phyloP scores from a whole-genome alignment of 2,113 vertebrate genomes.

The Elephas maximus region DNA sequence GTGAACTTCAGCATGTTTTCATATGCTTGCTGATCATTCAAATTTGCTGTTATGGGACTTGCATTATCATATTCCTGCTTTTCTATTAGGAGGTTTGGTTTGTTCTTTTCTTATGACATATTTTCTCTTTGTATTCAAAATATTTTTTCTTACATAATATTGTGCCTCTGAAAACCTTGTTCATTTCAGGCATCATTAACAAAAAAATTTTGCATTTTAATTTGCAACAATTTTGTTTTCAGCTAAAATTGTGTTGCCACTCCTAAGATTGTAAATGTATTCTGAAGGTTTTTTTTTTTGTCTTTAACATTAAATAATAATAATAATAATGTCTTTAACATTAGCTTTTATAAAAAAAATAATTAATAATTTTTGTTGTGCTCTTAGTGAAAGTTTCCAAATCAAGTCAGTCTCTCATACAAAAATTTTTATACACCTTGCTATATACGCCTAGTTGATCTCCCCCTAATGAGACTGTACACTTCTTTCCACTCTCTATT shows the following conservation, averaged over 20 bases:
- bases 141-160: not conserved
- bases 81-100: not conserved
- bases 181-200: not conserved
- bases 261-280: not conserved
- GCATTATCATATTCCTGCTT: not conserved
- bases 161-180: not conserved
- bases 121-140: not conserved
- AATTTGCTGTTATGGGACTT: not conserved
- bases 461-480: too few relatives aligned
- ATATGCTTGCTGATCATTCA: not conserved
- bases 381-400: too few relatives aligned
- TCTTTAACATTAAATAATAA: not conserved
- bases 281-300: not conserved
- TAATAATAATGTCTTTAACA: not conserved
- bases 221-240: not conserved
- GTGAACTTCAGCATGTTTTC: slow-evolving; percentile 24
- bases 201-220: not conserved
- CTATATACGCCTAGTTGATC: too few relatives aligned
- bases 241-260: not conserved
- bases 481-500: too few relatives aligned
- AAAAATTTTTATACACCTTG: too few relatives aligned
- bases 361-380: too few relatives aligned
- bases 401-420: too few relatives aligned
- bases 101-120: not conserved
- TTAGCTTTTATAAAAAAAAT: not conserved